Evolutionary conservation across 2,888 invertebrate genomes (phyloP).

Genomic region (Scaptomyza flava): DNA sequence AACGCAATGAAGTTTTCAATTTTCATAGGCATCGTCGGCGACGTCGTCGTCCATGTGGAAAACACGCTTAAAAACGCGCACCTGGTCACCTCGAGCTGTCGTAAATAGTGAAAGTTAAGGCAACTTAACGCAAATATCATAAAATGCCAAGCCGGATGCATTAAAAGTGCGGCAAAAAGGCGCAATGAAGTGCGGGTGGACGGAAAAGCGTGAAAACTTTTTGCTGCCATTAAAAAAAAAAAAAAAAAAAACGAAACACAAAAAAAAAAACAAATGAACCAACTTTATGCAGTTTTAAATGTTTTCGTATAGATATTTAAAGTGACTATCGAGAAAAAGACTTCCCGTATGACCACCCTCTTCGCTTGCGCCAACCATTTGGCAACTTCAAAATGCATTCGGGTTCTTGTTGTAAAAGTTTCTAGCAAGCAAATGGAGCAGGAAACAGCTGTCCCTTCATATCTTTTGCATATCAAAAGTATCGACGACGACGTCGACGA

Average conservation of each 20-base stretch:
- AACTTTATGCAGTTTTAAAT: conserved; percentile 62
- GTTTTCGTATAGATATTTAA: conserved; percentile 56
- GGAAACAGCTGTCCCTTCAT: conserved; percentile 77
- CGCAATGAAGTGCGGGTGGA: conserved; percentile 12
- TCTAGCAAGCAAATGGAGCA: conserved; percentile 76
- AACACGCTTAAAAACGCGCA: conserved; percentile 25
- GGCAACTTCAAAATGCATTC: conserved; percentile 63
- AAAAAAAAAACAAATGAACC: conserved; percentile 36
- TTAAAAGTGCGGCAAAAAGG: conserved; percentile 32
- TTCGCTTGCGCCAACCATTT: conserved; percentile 21
- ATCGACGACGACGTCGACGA: conserved; percentile 56
- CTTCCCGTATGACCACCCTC: neutral
- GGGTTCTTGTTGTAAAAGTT: conserved; percentile 65
- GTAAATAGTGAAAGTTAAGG: conserved; percentile 68
- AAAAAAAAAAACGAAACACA: conserved; percentile 19
- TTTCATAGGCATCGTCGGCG: conserved; percentile 19
- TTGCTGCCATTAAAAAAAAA: conserved; percentile 50
- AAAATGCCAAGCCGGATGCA: conserved; percentile 53
- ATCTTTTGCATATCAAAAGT: conserved; percentile 77
- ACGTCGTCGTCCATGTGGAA: neutral
- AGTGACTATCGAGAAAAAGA: conserved; percentile 36
- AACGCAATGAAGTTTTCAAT: conserved; percentile 43
- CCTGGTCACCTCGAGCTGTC: conserved; percentile 57
- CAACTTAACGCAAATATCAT: conserved; percentile 67
- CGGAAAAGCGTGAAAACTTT: conserved; percentile 43